Base-by-base conservation (phyloP, 2,113 vertebrate genomes). In the Lycocorax pyrrhopterus region DNA sequence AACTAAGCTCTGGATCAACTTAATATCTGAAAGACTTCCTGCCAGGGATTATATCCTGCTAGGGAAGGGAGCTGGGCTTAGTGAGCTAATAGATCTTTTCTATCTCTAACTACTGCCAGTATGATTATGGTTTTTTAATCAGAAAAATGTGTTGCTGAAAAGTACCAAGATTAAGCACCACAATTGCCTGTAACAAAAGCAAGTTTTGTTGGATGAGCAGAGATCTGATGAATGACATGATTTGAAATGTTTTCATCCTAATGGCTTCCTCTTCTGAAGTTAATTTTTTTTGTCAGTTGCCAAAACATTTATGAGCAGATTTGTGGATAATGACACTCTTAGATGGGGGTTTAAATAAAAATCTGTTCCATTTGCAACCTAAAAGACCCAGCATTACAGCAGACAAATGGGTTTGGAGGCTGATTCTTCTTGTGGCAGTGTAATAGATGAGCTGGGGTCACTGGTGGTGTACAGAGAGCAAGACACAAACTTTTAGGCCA, bases 301-400 rank as follows among this genome's bases (percentile, higher is more conserved):
- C 96, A 97, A 96, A 97, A 97, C 96, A 96, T 96, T 97, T 96
- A 96, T 96, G 96, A 97, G 94, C 96, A 96, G 96, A 96, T 97
- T 96, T 96, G 96, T 96, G 93, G 96, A 96, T 97, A 96, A 96
- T 96, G 96, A 96, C 95, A 96, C 95, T 97, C 91, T 93, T 90
- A 92, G 91, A 95, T 96, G 88, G 93, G 95, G 93, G 91, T 97
- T 97, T 97, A 93, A 96, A 96, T 96, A 96, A 94, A 96, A 96
- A 97, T 95, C 94, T 96, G 92, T 96, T 97, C 92, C 80, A 43
- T 95, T 96, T 95, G 88, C 90, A 96, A 96, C 94, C 90, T 92
- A 56, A 64, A 89, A 92, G 96, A 92, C 94, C 96, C 56, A 74
- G 71, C 25, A 82, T 80, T 95, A 30, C 59, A 91, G 81, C 84